Conservation (phyloP, 2,888 invertebrate species). For the Sturmia bella region DNA sequence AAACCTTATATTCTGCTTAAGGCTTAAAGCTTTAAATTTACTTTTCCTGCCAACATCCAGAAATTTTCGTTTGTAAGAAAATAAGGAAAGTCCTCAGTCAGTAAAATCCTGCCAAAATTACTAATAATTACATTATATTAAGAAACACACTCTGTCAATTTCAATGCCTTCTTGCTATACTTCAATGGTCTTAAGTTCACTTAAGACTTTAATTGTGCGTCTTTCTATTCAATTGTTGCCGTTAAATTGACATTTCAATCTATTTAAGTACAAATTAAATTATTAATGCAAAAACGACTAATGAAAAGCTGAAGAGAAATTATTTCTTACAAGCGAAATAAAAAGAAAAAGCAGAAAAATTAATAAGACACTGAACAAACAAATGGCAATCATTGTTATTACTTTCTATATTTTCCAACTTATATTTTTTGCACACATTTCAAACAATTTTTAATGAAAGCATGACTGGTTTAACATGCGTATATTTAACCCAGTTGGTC, state of each 20-base stretch:
- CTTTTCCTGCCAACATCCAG: too few relatives aligned
- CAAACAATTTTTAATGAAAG: not conserved
- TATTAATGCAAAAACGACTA: not conserved
- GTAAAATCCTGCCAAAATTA: too few relatives aligned
- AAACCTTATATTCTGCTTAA: too few relatives aligned
- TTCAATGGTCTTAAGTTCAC: not conserved
- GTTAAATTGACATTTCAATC: not conserved
- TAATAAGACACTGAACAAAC: conserved; percentile 29
- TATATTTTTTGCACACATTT: not conserved
- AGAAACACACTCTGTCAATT: not conserved
- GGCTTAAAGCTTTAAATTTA: too few relatives aligned
- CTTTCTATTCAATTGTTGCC: not conserved
- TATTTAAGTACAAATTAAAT: not conserved
- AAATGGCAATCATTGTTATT: conserved; percentile 53
- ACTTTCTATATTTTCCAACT: not conserved
- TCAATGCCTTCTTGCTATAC: not conserved
- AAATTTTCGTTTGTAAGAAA: too few relatives aligned
- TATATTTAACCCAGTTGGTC: conserved; percentile 1
- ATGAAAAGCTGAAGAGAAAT: not conserved
- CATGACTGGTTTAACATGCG: not conserved
- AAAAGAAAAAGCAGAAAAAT: conserved; percentile 25
- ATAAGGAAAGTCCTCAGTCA: too few relatives aligned
- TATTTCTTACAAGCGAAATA: conserved; percentile 3
- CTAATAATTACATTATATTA: too few relatives aligned
- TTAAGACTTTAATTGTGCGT: not conserved